These are phyloP conservation scores for Pammene aurita DNA, from an alignment of 2,888 invertebrate genomes.

Conservation along the genomic window DNA sequence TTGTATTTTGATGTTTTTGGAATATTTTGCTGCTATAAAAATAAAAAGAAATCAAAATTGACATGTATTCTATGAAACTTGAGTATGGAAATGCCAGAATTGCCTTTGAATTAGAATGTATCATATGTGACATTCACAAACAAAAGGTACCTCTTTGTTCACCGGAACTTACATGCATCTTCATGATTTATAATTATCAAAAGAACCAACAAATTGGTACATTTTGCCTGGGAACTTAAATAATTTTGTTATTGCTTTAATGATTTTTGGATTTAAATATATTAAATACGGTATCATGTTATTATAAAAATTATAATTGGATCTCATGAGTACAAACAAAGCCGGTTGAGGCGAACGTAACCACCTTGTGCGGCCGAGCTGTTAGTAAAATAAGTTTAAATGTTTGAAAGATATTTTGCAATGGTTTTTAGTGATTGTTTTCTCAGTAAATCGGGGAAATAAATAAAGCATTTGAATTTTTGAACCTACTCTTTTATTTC, in stretches of 20 bases:
- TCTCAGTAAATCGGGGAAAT: slow-evolving; percentile 61
- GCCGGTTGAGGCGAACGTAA: slow-evolving; percentile 25
- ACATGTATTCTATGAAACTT: slow-evolving; percentile 39
- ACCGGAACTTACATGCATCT: slow-evolving; percentile 2
- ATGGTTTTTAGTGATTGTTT: slow-evolving; percentile 68
- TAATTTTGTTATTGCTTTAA: slow-evolving; percentile 50
- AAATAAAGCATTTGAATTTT: slow-evolving; percentile 68
- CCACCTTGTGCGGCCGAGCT: slow-evolving; percentile 59
- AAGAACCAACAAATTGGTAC: background rate
- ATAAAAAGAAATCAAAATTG: slow-evolving; percentile 7
- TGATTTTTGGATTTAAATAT: slow-evolving; percentile 51
- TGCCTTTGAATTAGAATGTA: slow-evolving; percentile 59
- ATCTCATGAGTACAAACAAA: slow-evolving; percentile 59
- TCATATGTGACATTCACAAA: background rate
- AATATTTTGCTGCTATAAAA: slow-evolving; percentile 8
- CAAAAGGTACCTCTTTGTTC: slow-evolving; percentile 12
- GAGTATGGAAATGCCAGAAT: slow-evolving; percentile 57
- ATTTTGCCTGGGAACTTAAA: slow-evolving; percentile 40
- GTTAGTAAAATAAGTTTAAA: slow-evolving; percentile 63
- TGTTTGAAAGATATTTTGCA: slow-evolving; percentile 71
- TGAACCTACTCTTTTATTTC: slow-evolving; percentile 28
- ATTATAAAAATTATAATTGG: slow-evolving; percentile 57
- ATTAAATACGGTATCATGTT: slow-evolving; percentile 56
- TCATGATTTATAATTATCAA: background rate
- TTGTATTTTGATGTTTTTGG: slow-evolving; percentile 27